Base-by-base conservation (phyloP, 2,113 vertebrate genomes). In the Empidonax alnorum region DNA sequence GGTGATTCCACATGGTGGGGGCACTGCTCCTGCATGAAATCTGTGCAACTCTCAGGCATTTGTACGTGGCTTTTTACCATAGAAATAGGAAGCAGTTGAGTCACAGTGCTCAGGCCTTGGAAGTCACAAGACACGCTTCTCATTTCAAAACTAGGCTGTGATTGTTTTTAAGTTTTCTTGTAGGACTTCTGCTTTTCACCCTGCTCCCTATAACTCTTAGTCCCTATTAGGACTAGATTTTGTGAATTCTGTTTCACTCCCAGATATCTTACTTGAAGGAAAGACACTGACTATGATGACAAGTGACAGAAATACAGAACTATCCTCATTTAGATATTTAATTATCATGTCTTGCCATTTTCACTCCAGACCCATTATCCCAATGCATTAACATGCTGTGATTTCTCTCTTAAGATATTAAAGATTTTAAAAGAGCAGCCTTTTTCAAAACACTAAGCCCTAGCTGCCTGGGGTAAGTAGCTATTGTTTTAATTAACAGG, bases 1-100 rank as follows among this genome's bases (percentile, higher is more conserved):
- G 17, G 49, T 31, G 65, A n/a, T 74, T 63, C 41, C 6, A 16
- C 50, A 12, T 15, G 15, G 22, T 22, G 22, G 4, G 16, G 18
- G 4, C 39, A 69, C 30, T 1, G 2, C 41, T 82, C 27, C 33
- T 2, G 0, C 18, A 10, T 41, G 33, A 50, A 28, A 14, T 49
- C 10, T 8, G 16, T 39, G 41, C 35, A 18, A 7, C 22, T 28
- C 44, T 17, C 1, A 0, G 35, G 17, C 3, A 0, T 25, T 13
- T 10, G 10, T 22, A 33, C 17, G 3, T 18, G 50, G 18, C 12
- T 42, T 58, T 81, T 50, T 23, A 15, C 19, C 23, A 1, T 1
- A 58, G 55, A 77, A 91, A 81, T 15, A 47, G 61, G 89, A 95
- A 89, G 25, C 39, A 27, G 63, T 30, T 2, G 4, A 74, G 53